These are phyloP conservation scores for Gyrodactylus salaris DNA, from an alignment of 1,140 invertebrate genomes.

Conservation along the genomic window DNA sequence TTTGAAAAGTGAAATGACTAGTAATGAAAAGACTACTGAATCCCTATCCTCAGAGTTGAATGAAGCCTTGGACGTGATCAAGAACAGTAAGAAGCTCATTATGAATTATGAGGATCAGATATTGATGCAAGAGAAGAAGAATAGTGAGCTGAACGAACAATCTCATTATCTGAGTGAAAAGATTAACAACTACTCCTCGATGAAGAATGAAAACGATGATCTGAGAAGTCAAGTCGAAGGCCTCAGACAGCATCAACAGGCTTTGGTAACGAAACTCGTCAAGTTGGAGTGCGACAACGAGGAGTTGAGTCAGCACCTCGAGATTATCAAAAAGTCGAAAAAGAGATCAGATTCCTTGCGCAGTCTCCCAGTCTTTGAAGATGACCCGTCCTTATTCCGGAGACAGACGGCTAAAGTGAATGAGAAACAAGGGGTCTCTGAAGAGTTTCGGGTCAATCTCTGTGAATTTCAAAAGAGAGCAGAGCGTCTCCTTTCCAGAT, in stretches of 20 bases:
- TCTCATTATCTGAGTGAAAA: background rate
- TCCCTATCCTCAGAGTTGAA: background rate
- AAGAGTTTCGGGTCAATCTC: background rate
- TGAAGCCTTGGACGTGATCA: background rate
- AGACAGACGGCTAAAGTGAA: background rate
- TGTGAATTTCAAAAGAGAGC: background rate
- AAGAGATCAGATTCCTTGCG: background rate
- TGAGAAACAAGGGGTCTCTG: background rate
- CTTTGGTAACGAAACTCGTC: background rate
- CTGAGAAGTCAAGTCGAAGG: background rate
- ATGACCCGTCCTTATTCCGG: background rate
- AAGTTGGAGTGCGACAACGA: background rate
- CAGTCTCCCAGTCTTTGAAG: background rate
- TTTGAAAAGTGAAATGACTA: background rate
- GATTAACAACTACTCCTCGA: background rate
- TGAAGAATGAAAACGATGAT: background rate
- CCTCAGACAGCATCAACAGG: background rate
- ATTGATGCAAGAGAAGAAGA: background rate
- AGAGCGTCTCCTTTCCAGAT: background rate
- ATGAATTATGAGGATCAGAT: background rate
- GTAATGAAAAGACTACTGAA: background rate
- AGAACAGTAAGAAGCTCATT: background rate
- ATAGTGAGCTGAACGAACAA: background rate
- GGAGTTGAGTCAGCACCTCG: background rate
- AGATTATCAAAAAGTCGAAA: background rate